Base-by-base conservation (phyloP, 2,888 invertebrate species). In the Eupithecia exiguata region DNA sequence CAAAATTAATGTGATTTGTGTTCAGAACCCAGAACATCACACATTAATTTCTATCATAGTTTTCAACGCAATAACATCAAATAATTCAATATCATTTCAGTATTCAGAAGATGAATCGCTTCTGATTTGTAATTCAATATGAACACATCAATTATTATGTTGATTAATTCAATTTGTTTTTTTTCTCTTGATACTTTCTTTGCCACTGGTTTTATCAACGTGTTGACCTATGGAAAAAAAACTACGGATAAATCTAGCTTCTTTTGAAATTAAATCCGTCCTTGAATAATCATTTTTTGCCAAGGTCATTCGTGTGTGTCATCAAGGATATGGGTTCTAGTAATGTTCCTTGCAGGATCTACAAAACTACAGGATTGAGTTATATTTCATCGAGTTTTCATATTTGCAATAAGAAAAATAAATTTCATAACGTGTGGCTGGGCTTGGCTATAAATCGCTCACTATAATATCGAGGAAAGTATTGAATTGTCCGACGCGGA, bases 41-140 rank as follows among this genome's bases (percentile, higher is more conserved):
- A 25, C 58, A 58, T 58, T 58, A 12, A 25, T 58, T 58, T 21
- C 12, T 25, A 58, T 58, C 58, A 53, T 25, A 35, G n/a, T 65
- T 36, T 65, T 63, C n/a, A 63, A 65, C 21, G 38, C 65, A 4
- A 38, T 38, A 38, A 38, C 18, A 46, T 30, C 43, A 25, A 43
- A 67, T 67, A 67, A 40, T 43, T 67, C 67, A 65, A 21, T 36
- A 36, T 36, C 10, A 63, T 43, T 12, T 70, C 30, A 58, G 67
- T 73, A 73, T 73, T 69, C 21, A 46, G 49, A 71, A 73, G 69
- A 71, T 69, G 58, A 66, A 69, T 73, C 38, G 70, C 38, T 40
- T 40, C 65, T 74, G 40, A 76, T 79, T 76, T 79, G 70, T 74
- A 77, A 79, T 79, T 79, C 76, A 77, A 77, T 77, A 75, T 65